Conservation (phyloP, 2,113 vertebrate genomes). For the Chrysemys picta region DNA sequence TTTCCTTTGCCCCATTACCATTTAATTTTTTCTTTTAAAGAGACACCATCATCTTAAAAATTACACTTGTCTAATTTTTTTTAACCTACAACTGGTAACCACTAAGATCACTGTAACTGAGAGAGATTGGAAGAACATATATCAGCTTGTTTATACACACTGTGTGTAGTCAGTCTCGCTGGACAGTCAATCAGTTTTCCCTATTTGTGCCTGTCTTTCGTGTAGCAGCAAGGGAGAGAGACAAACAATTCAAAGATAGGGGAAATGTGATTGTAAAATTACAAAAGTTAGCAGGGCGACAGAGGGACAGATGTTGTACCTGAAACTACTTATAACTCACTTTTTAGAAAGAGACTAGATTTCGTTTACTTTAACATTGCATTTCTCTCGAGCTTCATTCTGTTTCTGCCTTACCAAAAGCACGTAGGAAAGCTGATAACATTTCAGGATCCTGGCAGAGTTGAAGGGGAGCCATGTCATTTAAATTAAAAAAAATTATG, state of each 20-base stretch:
- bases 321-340: background rate
- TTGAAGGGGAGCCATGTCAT: constrained; percentile 60
- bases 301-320: background rate
- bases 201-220: background rate
- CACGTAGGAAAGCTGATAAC: background rate
- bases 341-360: background rate
- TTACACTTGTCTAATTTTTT: background rate
- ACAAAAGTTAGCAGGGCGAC: background rate
- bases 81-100: background rate
- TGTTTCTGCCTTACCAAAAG: background rate
- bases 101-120: background rate
- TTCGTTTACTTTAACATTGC: background rate
- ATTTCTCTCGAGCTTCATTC: background rate
- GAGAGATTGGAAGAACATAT: constrained; percentile 1
- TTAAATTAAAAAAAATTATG: background rate
- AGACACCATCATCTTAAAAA: background rate
- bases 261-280: background rate
- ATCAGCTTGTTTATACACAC: background rate
- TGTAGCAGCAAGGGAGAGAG: background rate
- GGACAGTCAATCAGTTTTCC: background rate
- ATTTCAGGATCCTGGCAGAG: constrained; percentile 42
- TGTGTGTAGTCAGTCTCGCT: background rate
- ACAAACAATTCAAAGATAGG: background rate
- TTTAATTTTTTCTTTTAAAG: constrained; percentile 26
- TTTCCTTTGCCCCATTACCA: background rate